phyloP scores from a whole-genome alignment of 2,797 vertebrate species.

The Neosilurus hyrtlii region DNA sequence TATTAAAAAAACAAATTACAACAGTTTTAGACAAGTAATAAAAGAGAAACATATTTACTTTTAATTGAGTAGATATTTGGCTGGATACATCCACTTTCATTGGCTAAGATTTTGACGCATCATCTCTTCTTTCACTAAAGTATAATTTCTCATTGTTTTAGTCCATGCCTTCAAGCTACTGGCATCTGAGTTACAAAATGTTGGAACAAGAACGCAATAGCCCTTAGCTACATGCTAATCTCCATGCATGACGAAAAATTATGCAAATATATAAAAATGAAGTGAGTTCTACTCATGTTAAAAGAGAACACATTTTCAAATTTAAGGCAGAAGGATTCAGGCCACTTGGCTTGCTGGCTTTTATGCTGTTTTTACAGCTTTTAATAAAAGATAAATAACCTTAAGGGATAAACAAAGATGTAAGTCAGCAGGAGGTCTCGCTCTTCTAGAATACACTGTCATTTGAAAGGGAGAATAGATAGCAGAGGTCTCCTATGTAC shows the following conservation, averaged over 20 bases:
- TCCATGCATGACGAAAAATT: background rate
- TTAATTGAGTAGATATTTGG: background rate
- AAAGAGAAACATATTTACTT: background rate
- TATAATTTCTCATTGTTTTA: background rate
- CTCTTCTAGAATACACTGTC: background rate
- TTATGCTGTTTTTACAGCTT: background rate
- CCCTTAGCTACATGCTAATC: background rate
- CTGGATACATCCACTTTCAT: background rate
- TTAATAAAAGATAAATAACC: background rate
- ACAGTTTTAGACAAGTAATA: background rate
- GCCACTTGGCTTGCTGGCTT: background rate
- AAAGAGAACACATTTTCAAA: background rate
- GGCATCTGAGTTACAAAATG: background rate
- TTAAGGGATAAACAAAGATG: background rate
- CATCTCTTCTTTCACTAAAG: background rate
- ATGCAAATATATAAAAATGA: background rate
- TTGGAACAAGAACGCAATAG: background rate
- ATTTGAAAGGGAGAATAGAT: background rate
- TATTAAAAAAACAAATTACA: background rate
- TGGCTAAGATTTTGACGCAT: background rate
- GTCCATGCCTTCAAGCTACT: background rate
- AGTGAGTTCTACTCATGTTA: background rate
- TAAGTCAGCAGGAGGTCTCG: background rate
- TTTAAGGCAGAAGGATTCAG: background rate
- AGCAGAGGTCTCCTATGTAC: background rate